Evolutionary conservation across 2,888 invertebrate genomes (phyloP).

Genomic region (Drosophila nr. perissopoda): DNA sequence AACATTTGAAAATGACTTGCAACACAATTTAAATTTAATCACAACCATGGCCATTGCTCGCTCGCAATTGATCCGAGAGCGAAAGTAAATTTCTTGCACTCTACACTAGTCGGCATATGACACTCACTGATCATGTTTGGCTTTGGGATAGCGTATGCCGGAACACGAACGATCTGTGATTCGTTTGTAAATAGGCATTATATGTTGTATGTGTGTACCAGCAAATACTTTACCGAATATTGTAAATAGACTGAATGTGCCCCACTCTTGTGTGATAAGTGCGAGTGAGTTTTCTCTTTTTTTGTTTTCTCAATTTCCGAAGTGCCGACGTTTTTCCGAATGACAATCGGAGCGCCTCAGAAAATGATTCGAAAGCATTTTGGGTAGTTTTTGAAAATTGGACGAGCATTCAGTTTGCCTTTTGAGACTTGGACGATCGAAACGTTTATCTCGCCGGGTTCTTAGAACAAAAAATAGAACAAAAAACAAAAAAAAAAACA

Average conservation of each 20-base stretch:
- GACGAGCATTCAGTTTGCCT: conserved; percentile 57
- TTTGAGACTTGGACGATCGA: conserved; percentile 38
- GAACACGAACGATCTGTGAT: conserved; percentile 41
- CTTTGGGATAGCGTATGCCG: conserved; percentile 38
- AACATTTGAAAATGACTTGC: conserved; percentile 34
- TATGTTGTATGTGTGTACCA: conserved; percentile 18
- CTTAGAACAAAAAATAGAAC: conserved; percentile 17
- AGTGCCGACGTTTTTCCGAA: conserved; percentile 20
- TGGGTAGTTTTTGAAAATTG: conserved; percentile 60
- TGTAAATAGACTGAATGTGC: conserved; percentile 73
- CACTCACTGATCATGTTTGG: conserved; percentile 16
- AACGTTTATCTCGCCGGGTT: conserved; percentile 26
- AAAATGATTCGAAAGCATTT: conserved; percentile 56
- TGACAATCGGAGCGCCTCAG: conserved; percentile 19
- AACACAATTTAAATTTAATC: conserved; percentile 60
- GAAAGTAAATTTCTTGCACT: conserved; percentile 56
- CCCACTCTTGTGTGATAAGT: conserved; percentile 66
- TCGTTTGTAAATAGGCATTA: conserved; percentile 41
- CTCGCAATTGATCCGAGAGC: conserved; percentile 51
- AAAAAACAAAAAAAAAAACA: conserved; percentile 30
- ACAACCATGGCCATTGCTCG: conserved; percentile 56
- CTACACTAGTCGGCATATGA: conserved; percentile 36
- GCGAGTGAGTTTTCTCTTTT: conserved; percentile 35
- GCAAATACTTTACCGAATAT: conserved; percentile 53
- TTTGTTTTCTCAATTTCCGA: conserved; percentile 52